These are phyloP conservation scores for Corythaixoides concolor DNA, from an alignment of 2,113 vertebrate species.

Conservation along the genomic window DNA sequence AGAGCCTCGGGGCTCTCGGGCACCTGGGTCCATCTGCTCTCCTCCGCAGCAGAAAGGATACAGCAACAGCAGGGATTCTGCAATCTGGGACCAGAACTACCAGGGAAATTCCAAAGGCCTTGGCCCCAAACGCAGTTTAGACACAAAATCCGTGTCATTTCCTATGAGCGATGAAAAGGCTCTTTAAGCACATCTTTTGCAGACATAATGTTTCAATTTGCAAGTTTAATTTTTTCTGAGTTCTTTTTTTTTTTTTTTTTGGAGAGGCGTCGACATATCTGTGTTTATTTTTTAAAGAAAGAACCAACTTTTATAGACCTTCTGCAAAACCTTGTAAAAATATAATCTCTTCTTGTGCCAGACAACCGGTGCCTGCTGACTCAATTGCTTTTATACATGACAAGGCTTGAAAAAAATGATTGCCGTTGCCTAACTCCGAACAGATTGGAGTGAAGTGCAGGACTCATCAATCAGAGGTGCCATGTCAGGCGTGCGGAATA, in stretches of 20 bases:
- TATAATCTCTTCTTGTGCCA: constrained; percentile 67
- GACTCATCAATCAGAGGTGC: constrained; percentile 71
- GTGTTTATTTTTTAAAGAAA: constrained; percentile 57
- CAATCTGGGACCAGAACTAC: background rate
- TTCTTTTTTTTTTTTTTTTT: too few relatives aligned
- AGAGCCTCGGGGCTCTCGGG: background rate
- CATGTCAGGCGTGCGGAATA: background rate
- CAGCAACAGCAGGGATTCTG: background rate
- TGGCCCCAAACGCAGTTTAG: background rate
- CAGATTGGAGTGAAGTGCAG: constrained; percentile 67
- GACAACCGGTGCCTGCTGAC: constrained; percentile 75
- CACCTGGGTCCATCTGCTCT: background rate
- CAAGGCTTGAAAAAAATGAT: constrained; percentile 71
- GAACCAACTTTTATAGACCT: constrained; percentile 70
- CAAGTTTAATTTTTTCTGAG: constrained; percentile 10
- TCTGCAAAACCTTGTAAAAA: constrained; percentile 74
- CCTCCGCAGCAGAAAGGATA: accelerated
- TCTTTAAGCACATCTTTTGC: background rate
- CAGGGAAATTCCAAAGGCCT: background rate
- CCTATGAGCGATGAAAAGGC: background rate
- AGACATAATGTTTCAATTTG: constrained; percentile 43
- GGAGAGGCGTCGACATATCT: background rate
- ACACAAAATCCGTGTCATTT: background rate
- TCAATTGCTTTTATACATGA: constrained; percentile 78
- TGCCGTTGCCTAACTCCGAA: constrained; percentile 60